These are phyloP conservation scores for Pogonus chalceus DNA, from an alignment of 1,140 invertebrate species.

Conservation along the genomic window DNA sequence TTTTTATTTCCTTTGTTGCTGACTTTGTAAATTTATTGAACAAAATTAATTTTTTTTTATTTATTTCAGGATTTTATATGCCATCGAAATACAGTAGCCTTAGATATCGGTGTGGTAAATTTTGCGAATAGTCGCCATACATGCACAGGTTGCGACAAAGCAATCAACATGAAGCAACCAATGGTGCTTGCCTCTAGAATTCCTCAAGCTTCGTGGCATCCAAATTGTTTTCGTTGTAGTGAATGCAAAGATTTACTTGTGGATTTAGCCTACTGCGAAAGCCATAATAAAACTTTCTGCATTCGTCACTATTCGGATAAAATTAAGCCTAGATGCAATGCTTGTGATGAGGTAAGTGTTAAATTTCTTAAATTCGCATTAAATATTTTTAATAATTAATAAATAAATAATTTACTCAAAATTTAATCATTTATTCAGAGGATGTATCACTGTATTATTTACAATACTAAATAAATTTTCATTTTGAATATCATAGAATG, in stretches of 20 bases:
- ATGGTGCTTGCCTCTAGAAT: slow-evolving; percentile 28
- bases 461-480: background rate
- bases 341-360: slow-evolving; percentile 85
- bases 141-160: slow-evolving; percentile 25
- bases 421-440: too few relatives aligned
- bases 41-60: slow-evolving; percentile 7
- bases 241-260: slow-evolving; percentile 80
- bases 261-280: slow-evolving; percentile 85
- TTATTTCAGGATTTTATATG: slow-evolving; percentile 68
- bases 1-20: too few relatives aligned
- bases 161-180: slow-evolving; percentile 22
- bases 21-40: too few relatives aligned
- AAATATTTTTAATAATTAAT: too few relatives aligned
- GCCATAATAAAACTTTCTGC: slow-evolving; percentile 78
- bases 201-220: slow-evolving; percentile 58
- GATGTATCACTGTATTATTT: background rate
- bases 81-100: slow-evolving; percentile 83
- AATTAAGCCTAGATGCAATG: slow-evolving; percentile 81
- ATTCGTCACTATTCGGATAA: slow-evolving; percentile 90
- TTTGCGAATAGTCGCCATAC: slow-evolving; percentile 33
- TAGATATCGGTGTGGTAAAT: slow-evolving; percentile 81
- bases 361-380: too few relatives aligned
- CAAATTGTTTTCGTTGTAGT: slow-evolving; percentile 76
- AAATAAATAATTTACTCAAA: background rate
- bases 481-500: background rate